phyloP scores from a whole-genome alignment of 53 echinoderm and acorn worm species.

The Pentamera pediparva region DNA sequence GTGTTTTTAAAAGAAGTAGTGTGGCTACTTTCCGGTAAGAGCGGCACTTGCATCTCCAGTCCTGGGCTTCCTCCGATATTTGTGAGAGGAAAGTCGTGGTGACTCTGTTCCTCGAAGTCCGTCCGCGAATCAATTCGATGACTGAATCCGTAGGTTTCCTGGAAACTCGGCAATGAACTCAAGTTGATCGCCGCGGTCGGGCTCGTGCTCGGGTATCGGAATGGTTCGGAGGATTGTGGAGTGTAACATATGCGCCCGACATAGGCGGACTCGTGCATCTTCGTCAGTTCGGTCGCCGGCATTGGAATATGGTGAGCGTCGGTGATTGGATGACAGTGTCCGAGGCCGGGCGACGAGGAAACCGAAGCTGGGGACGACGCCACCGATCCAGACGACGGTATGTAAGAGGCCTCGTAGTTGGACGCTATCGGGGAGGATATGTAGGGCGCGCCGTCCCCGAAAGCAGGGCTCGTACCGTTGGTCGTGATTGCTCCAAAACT shows the following conservation, averaged over 20 bases:
- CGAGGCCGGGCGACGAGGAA: constrained; percentile 28
- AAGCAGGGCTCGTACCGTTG: constrained; percentile 24
- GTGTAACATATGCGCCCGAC: constrained; percentile 47
- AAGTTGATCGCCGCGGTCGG: constrained; percentile 37
- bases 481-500: constrained; percentile 22
- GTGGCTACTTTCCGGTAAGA: constrained; percentile 46
- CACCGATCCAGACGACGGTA: constrained; percentile 29
- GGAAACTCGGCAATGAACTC: constrained; percentile 81
- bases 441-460: constrained; percentile 17
- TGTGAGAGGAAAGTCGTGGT: constrained; percentile 41
- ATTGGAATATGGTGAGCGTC: constrained; percentile 14
- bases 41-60: constrained; percentile 24
- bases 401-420: constrained; percentile 16
- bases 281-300: constrained; percentile 30
- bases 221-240: constrained; percentile 30
- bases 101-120: constrained; percentile 44
- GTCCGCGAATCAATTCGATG: constrained; percentile 33
- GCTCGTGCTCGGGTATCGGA: constrained; percentile 33
- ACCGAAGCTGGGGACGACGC: constrained; percentile 16
- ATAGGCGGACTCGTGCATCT: constrained; percentile 50
- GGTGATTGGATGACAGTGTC: constrained; percentile 4
- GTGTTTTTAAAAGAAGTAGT: constrained; percentile 41
- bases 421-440: constrained; percentile 26
- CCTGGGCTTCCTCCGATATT: constrained; percentile 31
- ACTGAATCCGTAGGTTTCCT: constrained; percentile 74